phyloP scores from a whole-genome alignment of 2,888 invertebrate species.

The Caenorhabditis panamensis region DNA sequence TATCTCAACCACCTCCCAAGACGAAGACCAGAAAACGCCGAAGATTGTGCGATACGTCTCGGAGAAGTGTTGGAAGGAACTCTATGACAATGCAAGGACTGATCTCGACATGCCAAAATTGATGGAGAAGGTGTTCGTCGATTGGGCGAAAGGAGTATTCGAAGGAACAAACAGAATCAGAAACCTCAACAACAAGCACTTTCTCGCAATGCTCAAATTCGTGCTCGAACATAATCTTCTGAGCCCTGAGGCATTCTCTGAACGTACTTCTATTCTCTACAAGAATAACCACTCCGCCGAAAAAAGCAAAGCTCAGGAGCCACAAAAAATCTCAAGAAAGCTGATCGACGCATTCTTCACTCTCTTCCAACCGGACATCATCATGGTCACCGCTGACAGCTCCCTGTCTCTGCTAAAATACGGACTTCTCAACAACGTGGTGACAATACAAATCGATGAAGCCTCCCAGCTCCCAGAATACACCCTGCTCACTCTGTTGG shows the following conservation, averaged over 20 bases:
- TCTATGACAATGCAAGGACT: constrained; percentile 12
- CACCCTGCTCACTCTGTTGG: constrained; percentile 17
- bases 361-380: constrained; percentile 27
- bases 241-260: too few relatives aligned
- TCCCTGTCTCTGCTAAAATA: neutral
- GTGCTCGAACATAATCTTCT: too few relatives aligned
- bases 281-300: too few relatives aligned
- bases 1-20: too few relatives aligned
- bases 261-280: too few relatives aligned
- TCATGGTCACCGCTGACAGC: constrained; percentile 34
- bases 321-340: neutral
- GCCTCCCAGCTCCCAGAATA: constrained; percentile 36
- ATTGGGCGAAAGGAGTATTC: neutral
- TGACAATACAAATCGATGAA: constrained; percentile 42
- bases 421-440: neutral
- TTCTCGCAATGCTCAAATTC: too few relatives aligned
- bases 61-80: constrained; percentile 37
- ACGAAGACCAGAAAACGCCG: neutral
- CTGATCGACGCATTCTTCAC: constrained; percentile 21
- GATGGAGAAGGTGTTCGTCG: neutral
- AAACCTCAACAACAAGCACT: too few relatives aligned
- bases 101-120: constrained; percentile 32
- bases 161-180: neutral
- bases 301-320: neutral
- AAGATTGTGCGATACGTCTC: constrained; percentile 24